phyloP scores from a whole-genome alignment of 2,113 vertebrate species.

The Apodemus speciosus region DNA sequence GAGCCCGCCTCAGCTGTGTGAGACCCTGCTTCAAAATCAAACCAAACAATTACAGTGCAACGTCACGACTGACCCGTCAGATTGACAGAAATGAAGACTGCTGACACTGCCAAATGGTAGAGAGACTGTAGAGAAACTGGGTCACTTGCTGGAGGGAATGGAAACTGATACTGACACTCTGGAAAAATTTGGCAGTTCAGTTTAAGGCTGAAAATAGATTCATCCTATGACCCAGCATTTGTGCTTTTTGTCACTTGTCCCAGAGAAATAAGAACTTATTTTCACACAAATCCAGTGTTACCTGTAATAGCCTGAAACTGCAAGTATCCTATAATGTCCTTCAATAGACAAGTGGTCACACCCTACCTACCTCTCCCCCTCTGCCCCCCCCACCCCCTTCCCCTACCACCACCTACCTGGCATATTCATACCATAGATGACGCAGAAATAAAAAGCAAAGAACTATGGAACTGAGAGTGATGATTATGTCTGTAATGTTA shows the following conservation, averaged over 20 bases:
- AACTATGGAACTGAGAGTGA: neutral
- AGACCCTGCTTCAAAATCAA: neutral
- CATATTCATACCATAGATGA: neutral
- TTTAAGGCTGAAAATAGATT: neutral
- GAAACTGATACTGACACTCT: neutral
- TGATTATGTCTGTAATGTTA: neutral
- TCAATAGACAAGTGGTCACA: neutral
- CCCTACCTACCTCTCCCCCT: neutral
- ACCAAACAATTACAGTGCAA: neutral
- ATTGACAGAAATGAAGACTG: too few relatives aligned
- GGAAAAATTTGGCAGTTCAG: neutral
- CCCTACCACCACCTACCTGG: neutral
- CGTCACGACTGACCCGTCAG: neutral
- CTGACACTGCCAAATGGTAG: neutral
- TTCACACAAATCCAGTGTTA: constrained; percentile 12
- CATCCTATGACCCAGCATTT: neutral
- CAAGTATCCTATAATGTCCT: neutral
- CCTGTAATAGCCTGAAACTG: constrained; percentile 47
- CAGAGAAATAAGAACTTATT: neutral
- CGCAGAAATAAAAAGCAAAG: neutral
- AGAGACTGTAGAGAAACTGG: neutral
- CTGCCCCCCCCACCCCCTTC: too few relatives aligned
- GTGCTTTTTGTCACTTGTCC: neutral
- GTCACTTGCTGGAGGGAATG: neutral
- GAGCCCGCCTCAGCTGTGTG: neutral